These are phyloP conservation scores for Pseudocheirus occidentalis DNA, from an alignment of 2,797 vertebrate genomes.

Conservation along the genomic window DNA sequence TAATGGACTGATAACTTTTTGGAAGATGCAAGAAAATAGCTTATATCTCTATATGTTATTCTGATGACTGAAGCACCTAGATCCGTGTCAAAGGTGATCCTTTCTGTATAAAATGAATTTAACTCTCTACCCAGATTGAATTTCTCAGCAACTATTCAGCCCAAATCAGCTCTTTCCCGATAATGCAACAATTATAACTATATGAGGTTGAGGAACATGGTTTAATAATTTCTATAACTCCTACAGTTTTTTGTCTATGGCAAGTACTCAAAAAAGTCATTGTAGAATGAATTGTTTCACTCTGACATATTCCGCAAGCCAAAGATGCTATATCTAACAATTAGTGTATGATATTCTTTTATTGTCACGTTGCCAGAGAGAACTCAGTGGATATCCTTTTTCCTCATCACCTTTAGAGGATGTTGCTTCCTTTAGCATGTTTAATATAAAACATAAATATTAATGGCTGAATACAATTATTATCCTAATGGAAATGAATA, in stretches of 20 bases:
- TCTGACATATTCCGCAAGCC: conserved; percentile 19
- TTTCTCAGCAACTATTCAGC: background rate
- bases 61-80: background rate
- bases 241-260: background rate
- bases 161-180: background rate
- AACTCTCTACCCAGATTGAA: background rate
- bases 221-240: conserved; percentile 13
- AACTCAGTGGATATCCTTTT: background rate
- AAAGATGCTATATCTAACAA: background rate
- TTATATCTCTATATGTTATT: conserved; percentile 8
- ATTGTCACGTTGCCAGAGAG: background rate
- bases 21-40: background rate
- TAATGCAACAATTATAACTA: background rate
- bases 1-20: background rate
- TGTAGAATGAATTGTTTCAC: conserved; percentile 7
- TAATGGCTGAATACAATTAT: background rate
- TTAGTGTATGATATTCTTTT: background rate
- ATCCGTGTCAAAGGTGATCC: background rate
- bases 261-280: background rate
- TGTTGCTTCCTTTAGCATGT: background rate
- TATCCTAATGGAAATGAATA: background rate
- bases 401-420: background rate
- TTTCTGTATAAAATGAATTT: background rate
- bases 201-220: background rate
- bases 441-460: background rate